phyloP scores from a whole-genome alignment of 2,797 vertebrate genomes.

The Rhynchotus rufescens region DNA sequence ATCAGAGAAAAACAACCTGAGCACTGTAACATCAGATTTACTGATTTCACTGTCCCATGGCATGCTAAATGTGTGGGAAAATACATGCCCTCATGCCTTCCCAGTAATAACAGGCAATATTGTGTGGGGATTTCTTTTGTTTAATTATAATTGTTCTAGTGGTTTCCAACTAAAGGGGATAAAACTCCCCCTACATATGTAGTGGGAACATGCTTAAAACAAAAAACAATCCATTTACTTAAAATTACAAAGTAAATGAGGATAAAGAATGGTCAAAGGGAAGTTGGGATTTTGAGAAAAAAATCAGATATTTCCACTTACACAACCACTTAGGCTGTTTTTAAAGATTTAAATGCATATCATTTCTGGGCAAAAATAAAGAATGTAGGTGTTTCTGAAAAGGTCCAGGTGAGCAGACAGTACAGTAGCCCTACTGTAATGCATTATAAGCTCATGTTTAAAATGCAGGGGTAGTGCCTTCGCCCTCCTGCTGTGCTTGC shows the following conservation, averaged over 20 bases:
- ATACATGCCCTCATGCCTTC: background rate
- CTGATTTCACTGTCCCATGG: accelerated
- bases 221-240: background rate
- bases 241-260: background rate
- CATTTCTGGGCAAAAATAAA: background rate
- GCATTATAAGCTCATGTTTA: accelerated
- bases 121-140: background rate
- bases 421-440: background rate
- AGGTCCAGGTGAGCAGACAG: background rate
- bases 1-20: background rate
- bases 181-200: background rate
- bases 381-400: background rate
- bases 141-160: background rate
- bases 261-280: background rate
- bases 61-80: background rate
- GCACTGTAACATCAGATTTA: background rate
- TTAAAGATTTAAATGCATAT: background rate
- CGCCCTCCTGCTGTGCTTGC: background rate
- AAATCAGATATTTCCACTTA: background rate
- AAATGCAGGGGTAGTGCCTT: background rate
- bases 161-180: background rate
- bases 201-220: background rate
- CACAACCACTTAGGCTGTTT: background rate
- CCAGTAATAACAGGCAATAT: background rate
- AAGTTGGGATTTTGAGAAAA: background rate